phyloP scores from a whole-genome alignment of 2,888 invertebrate genomes.

The Atethmia centrago region DNA sequence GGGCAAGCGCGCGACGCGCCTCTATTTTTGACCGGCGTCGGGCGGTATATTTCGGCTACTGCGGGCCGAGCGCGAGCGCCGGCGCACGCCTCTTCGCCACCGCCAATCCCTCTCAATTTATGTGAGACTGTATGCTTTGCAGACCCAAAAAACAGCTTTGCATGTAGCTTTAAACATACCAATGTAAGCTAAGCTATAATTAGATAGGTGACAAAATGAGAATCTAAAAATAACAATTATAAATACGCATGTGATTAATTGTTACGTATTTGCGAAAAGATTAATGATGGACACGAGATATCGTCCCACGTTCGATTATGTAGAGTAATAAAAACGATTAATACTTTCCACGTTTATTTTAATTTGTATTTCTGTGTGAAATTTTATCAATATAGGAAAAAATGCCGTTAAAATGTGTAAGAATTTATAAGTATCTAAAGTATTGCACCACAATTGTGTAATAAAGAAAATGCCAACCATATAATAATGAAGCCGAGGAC shows the following conservation, averaged over 20 bases:
- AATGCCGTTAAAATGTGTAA: constrained; percentile 19
- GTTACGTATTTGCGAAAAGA: constrained; percentile 63
- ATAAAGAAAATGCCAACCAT: constrained; percentile 30
- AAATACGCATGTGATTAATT: constrained; percentile 46
- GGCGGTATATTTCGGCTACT: constrained; percentile 79
- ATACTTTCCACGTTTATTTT: constrained; percentile 29
- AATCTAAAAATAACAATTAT: constrained; percentile 64
- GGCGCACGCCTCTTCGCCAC: constrained; percentile 53
- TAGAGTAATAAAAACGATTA: constrained; percentile 57
- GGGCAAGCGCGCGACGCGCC: constrained; percentile 72
- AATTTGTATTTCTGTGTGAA: constrained; percentile 43
- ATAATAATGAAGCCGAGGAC: constrained; percentile 45
- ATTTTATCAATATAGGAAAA: constrained; percentile 35
- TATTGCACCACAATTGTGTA: constrained; percentile 60
- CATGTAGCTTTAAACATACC: constrained; percentile 63
- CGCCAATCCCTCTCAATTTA: constrained; percentile 47
- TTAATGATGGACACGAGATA: constrained; percentile 52
- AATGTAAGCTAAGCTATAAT: constrained; percentile 46
- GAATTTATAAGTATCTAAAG: constrained; percentile 3
- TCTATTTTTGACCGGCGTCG: constrained; percentile 87
- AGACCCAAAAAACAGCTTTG: constrained; percentile 60
- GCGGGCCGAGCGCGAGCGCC: constrained; percentile 65
- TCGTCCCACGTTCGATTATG: constrained; percentile 51
- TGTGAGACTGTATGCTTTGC: constrained; percentile 57
- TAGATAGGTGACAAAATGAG: constrained; percentile 47